phyloP scores from a whole-genome alignment of 2,113 vertebrate species.

The Tragelaphus strepsiceros region DNA sequence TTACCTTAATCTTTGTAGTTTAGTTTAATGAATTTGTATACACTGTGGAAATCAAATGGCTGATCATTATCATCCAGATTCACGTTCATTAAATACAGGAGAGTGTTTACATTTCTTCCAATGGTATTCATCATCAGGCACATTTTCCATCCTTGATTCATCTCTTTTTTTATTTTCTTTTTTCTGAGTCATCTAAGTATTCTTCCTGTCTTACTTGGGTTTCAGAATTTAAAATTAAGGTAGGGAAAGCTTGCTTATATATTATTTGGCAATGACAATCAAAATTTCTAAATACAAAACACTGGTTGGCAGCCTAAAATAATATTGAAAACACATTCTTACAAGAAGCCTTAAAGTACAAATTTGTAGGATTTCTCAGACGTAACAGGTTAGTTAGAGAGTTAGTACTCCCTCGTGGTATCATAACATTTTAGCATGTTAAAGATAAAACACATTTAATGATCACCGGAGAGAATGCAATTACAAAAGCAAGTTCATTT shows the following conservation, averaged over 20 bases:
- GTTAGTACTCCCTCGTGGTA: constrained; percentile 30
- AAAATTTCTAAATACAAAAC: neutral
- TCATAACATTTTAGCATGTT: constrained; percentile 48
- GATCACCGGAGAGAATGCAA: constrained; percentile 49
- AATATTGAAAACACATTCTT: constrained; percentile 26
- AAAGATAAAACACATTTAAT: constrained; percentile 56
- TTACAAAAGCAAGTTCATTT: constrained; percentile 40
- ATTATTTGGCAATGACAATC: neutral
- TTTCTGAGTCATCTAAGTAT: neutral
- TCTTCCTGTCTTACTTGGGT: neutral
- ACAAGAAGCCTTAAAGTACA: neutral
- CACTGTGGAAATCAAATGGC: neutral
- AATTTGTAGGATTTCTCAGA: constrained; percentile 36
- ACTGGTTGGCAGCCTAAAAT: neutral
- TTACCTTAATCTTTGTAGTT: neutral
- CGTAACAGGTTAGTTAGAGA: constrained; percentile 47
- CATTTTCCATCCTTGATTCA: neutral
- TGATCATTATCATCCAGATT: neutral
- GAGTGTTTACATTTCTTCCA: neutral
- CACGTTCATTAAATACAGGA: neutral
- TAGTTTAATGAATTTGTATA: neutral
- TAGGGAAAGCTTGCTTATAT: neutral
- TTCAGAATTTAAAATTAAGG: neutral
- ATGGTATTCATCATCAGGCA: neutral
- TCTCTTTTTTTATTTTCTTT: neutral